Evolutionary conservation across 2,113 vertebrate genomes (phyloP), one percentile per base, ranked within the genome.

Genomic region (Dinomys branickii): DNA sequence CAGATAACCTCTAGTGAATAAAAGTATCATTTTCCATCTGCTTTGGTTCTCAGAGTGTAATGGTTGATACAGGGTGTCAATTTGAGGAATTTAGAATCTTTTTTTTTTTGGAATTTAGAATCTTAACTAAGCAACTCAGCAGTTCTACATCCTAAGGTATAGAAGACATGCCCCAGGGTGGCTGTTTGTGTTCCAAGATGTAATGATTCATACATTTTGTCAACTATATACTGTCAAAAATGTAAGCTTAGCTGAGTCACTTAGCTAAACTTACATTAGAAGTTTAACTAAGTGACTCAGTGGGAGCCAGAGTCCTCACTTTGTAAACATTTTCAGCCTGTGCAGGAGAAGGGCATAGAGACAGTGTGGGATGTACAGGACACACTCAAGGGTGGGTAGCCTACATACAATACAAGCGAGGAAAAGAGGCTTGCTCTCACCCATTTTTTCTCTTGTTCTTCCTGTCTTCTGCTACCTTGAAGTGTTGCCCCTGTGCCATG

Each of bases 1-100:
- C 20, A 94, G 71, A 92, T 86, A 90, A 95, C 20, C 82, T 94
- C 30, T 26, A 41, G 4, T 78, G 17, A 94, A 96, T 56, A 38
- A 96, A 95, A 61, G 8, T 47, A 54, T 35, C 58, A 33, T 13
- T 63, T 56, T 67, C 63, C 58, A 88, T 77, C 63, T 85, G 63
- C 85, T 95, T 97, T 2, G 9, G 35, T 96, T 97, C 77, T 71
- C 41, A 82, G 50, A 67, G 30, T 67, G 5, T 35, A 67, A 35
- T 16, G 4, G 63, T 65, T 65, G 28, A 5, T 65, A 65, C 30
- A 61, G 9, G 24, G 7, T 26, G 26, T 61, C 24, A 28, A 11
- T 26, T 67, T 35, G 65, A 67, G 61, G 24, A 59, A 22, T 59
- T 59, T 59, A 59, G 22, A 63, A 63, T 30, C 14, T 33, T 35